Base-by-base conservation (phyloP, 2,797 vertebrate species). In the Smutsia gigantea region DNA sequence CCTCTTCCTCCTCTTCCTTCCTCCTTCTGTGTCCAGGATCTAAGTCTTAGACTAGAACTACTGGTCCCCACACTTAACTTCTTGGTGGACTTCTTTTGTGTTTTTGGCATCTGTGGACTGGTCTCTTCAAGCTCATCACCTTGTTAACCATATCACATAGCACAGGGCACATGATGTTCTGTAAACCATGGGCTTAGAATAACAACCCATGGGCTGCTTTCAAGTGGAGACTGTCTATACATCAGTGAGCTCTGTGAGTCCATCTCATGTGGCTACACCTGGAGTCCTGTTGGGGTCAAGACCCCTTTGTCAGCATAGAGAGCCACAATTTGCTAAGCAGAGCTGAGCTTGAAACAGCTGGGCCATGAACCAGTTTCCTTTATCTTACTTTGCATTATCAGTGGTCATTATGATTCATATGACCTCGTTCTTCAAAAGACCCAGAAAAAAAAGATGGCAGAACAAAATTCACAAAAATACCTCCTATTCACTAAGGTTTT, bases 341-440 rank as follows among this genome's bases (percentile, higher is more conserved):
- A 8, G 19, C 27, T 79, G 66, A 14, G 18, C 25, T 92, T 21
- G 59, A 83, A 71, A 84, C 39, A 69, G 5, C 25, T 94, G 74
- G 21, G 92, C 81, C 66, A 37, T 23, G 29, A 66, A 69, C 63
- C 72, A 4, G 9, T 81, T 91, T 96, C 21, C 61, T 82, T 88
- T 94, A 79, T 88, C 63, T 91, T 85, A 55, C 31, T 95, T 42
- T 61, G 46, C 34, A 11, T 87, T 96, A 93, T 85, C 37, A 68
- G 72, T 66, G 74, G 39, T 92, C 92, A 90, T 53, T 19, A 23
- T 94, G 74, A 95, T 94, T 93, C 94, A 90, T 31, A 23, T 66
- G 37, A 92, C 66, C 93, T 3, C 71, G 79, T 97, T 98, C 96
- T 96, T 98, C 17, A 29, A 97, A 97, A 97, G 88, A 85, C 19